Evolutionary conservation across 1,140 invertebrate genomes (phyloP), one percentile per base, ranked within the genome.

Genomic region (Drosophila bifasciata): DNA sequence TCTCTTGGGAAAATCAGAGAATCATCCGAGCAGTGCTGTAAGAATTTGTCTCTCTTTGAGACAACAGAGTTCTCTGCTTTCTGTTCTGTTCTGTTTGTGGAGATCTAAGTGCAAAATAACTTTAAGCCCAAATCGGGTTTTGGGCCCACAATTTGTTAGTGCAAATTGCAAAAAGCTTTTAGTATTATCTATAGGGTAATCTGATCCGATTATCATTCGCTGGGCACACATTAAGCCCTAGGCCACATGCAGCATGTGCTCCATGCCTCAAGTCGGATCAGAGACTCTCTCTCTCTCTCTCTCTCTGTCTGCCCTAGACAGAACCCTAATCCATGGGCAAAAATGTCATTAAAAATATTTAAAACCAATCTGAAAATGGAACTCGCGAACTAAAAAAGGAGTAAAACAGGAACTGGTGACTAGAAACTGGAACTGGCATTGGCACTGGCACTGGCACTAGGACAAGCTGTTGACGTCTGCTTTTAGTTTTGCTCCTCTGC

Each of bases 161-260:
- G 83, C 83, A 86, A 86, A 86, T 86, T 88, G 83, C 83, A 63
- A 86, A 86, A 86, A 88, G 83, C 83, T 86, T 88, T 86, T 86
- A 86, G 79, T 60, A 83, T 76, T 86, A 86, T 86, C 83, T 50
- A 62, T 41, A 23, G 53, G 70, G 83, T 86, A 86, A 86, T 86
- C 83, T 86, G 83, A 86, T 86, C 84, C 74, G 83, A 86, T 86
- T 86, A 86, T 86, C 83, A 86, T 79, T 81, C 77, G 79, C 83
- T 64, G 78, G 72, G 57, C 74, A 78, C 76, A 73, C 59, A 64
- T 46, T 44, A 60, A 56, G 58, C 44, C 40, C 76, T n/a, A 25
- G 41, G 48, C 49, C 48, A n/a, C 11, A 36, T 13, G 32, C 28
- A 6, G 1, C 3, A 32, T 48, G 69, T 11, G 11, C 28, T 3